Evolutionary conservation across 2,797 vertebrate genomes (phyloP), one percentile per base, ranked within the genome.

Genomic region (Iguana delicatissima): DNA sequence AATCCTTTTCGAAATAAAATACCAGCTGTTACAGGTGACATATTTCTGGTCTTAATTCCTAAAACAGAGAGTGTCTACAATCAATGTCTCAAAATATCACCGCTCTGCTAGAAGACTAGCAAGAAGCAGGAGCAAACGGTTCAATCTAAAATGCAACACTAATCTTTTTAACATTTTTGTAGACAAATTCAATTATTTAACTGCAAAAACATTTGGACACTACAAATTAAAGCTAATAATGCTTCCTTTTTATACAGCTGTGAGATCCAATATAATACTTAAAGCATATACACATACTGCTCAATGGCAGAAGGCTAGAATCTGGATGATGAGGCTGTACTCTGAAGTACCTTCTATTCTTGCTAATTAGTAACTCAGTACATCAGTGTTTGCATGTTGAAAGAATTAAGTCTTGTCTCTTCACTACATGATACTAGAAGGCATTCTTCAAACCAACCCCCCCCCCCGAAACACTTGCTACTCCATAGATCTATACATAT

Each of bases 251-350:
- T 46, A 10, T 77, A 38, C 50, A 92, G 89, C 35, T 80, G 57
- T n/a, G 29, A 86, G 35, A 91, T 79, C 89, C 89, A 92, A 73
- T 72, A 73, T 55, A 89, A 89, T 82, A 93, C 42, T 94, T 93
- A 92, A 91, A 85, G 10, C 24, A 14, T 29, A 80, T 89, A 80
- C 14, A 62, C 91, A 76, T 69, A 86, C 82, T 42, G n/a, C 22
- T 10, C 29, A 50, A 52, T 3, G 24, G 38, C 42, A 38, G 14
- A 13, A 86, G 64, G 35, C 38, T 57, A 82, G 79, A 85, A 62
- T 82, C 55, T 46, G 42, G 32, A 22, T 46, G 26, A 57, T 62
- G 32, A 22, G 42, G 52, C 50, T 46, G 22, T 64, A 42, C 52
- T 80, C 82, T 64, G 29, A 88, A 80, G 18, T 69, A 24, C 29